Base-by-base conservation (phyloP, 2,888 invertebrate genomes). In the Eubasilissa splendida region DNA sequence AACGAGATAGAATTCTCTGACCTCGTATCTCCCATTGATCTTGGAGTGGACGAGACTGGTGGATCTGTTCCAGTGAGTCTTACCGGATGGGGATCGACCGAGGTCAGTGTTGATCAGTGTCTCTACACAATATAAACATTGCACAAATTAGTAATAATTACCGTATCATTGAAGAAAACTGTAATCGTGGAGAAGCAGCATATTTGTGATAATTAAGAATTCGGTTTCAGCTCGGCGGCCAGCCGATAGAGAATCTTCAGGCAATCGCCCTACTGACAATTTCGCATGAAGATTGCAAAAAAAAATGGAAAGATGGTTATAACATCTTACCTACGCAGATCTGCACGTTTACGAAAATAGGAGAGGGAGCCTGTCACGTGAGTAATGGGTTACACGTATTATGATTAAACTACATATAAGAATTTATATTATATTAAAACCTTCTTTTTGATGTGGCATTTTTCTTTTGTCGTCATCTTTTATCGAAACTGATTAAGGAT, bases 321-420 rank as follows among this genome's bases (percentile, higher is more conserved):
- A 89, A 90, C 84, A 89, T 93, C 0, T 89, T 87, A 84, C 88
- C 88, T 4, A 86, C 88, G 0, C 91, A 93, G 85, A 91, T 93
- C 84, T 93, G 93, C 85, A 92, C 93, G 0, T 86, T 92, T 14
- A 92, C 92, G 53, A 90, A 88, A 85, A 85, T 86, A 66, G 93
- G 93, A 0, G 91, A 93, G 87, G 93, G 93, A 0, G 92, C 93
- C 83, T 93, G 93, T 84, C 92, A 92, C 85, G 93, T 92, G 85
- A 90, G 92, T 81, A 14, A 53, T 22, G 3, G 4, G 3, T 42
- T 4, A 42, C 4, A 42, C 42, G 4, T 42, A 42, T 42, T 4
- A 42, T 4, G n/a, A n/a, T n/a, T n/a, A n/a, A n/a, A n/a, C n/a
- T n/a, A n/a, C n/a, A n/a, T n/a, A n/a, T n/a, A n/a, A n/a, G n/a